Conservation (phyloP, 1,140 invertebrate species). For the Papilio xuthus region DNA sequence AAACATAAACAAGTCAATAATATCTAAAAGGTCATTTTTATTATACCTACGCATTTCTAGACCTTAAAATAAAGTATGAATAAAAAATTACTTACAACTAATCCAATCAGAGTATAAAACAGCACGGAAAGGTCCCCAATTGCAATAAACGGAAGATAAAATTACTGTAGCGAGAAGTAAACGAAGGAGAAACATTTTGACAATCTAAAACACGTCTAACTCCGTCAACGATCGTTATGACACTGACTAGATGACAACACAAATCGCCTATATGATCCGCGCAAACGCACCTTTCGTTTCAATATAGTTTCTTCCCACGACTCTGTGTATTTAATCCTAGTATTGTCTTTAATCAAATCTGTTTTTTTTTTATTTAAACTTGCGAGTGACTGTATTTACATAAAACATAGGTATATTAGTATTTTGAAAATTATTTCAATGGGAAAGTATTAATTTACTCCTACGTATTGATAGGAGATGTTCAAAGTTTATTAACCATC, state of each 20-base stretch:
- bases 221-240: neutral
- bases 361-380: neutral
- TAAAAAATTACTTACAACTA: constrained; percentile 27
- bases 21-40: neutral
- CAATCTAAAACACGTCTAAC: neutral
- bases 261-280: neutral
- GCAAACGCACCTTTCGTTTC: neutral
- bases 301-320: neutral
- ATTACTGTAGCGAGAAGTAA: constrained; percentile 12
- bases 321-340: neutral
- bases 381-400: neutral
- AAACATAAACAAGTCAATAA: constrained; percentile 4
- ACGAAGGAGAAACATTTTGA: constrained; percentile 25
- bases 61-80: neutral
- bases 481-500: neutral
- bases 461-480: neutral
- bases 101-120: constrained; percentile 34
- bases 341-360: neutral
- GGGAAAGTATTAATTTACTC: too few species aligned
- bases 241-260: neutral
- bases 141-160: constrained; percentile 18
- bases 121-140: constrained; percentile 38
- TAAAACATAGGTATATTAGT: neutral
- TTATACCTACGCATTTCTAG: neutral
- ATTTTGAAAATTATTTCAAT: too few species aligned